These are phyloP conservation scores for Agrochola macilenta DNA, from an alignment of 2,888 invertebrate species.

Conservation along the genomic window DNA sequence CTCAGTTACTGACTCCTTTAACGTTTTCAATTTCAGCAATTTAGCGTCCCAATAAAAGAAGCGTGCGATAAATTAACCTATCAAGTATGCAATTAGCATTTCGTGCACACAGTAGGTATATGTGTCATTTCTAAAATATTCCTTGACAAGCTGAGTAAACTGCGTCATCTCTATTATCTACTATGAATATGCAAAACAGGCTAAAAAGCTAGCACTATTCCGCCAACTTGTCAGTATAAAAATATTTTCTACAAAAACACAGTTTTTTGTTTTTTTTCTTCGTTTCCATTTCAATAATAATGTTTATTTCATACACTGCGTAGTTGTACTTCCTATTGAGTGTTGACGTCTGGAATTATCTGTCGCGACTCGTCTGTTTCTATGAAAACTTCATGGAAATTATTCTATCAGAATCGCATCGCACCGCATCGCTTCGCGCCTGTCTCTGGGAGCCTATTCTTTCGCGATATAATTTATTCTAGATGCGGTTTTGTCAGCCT, in stretches of 20 bases:
- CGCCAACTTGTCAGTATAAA: slow-evolving; percentile 23
- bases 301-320: neutral
- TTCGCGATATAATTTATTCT: neutral
- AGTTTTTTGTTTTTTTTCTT: slow-evolving; percentile 14
- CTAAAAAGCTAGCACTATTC: slow-evolving; percentile 1
- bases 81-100: slow-evolving; percentile 43
- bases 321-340: neutral
- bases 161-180: slow-evolving; percentile 60
- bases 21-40: neutral
- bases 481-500: neutral
- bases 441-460: no score
- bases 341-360: neutral
- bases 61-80: neutral
- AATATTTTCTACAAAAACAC: slow-evolving; percentile 30
- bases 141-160: slow-evolving; percentile 36
- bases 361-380: no score
- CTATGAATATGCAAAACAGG: slow-evolving; percentile 57
- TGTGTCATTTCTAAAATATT: slow-evolving; percentile 60
- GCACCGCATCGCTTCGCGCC: no score
- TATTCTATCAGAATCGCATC: no score
- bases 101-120: slow-evolving; percentile 43
- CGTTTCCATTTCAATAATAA: slow-evolving; percentile 12
- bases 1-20: neutral
- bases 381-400: no score
- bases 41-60: slow-evolving; percentile 14